A percentile compares a stretch with the other conserved stretches of the same genome.
Evolutionary conservation across 2,113 vertebrate genomes (phyloP).

Genomic region (Notiomystis cincta): DNA sequence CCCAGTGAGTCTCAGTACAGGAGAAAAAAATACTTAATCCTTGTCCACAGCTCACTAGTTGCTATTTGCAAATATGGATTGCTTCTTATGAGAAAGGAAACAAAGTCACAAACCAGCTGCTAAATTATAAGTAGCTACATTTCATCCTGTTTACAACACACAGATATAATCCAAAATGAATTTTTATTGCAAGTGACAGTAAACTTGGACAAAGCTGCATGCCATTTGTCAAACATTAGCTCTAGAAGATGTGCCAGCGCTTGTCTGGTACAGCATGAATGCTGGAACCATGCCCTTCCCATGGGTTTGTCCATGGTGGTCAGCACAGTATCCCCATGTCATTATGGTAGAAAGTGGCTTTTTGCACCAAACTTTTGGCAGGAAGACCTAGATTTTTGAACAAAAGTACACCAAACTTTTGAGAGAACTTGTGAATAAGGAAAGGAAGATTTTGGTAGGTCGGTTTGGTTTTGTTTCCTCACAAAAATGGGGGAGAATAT

Average conservation of each 20-base stretch:
- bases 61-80: neutral
- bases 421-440: neutral
- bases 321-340: neutral
- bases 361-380: neutral
- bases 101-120: neutral
- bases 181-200: neutral
- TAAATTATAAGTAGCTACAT: neutral
- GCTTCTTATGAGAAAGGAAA: neutral
- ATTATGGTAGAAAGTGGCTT: neutral
- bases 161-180: neutral
- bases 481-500: rapidly evolving
- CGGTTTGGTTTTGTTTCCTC: neutral
- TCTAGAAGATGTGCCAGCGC: neutral
- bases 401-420: neutral
- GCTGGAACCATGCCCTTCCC: neutral
- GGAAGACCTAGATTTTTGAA: neutral
- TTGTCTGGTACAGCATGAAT: neutral
- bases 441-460: neutral
- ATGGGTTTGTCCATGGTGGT: neutral
- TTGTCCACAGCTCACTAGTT: neutral
- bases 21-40: neutral
- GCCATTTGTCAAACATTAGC: neutral
- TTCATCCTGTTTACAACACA: neutral
- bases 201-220: neutral
- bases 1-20: neutral